Conservation (phyloP, 2,888 invertebrate genomes). For the Quadroppia sp. region DNA sequence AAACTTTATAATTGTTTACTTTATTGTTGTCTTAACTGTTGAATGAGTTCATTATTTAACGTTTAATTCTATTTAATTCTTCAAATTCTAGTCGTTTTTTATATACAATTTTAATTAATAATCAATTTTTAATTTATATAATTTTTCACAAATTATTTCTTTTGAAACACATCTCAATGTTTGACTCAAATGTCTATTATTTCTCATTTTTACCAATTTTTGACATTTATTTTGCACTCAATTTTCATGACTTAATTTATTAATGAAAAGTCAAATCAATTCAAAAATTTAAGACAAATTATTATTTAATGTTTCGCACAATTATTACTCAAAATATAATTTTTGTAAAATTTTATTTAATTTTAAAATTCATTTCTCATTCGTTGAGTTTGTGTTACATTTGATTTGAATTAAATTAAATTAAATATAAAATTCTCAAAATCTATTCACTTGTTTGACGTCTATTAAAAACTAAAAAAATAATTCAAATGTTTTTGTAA, state of each 20-base stretch:
- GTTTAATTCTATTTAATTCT: no score
- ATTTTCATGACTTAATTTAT: background rate
- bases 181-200: no score
- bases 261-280: background rate
- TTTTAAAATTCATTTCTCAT: background rate
- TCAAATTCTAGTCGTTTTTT: slow-evolving; percentile 11
- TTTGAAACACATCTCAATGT: no score
- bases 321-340: no score
- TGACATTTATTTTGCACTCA: background rate
- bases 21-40: no score
- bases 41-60: background rate
- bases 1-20: no score
- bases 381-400: slow-evolving; percentile 4
- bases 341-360: background rate
- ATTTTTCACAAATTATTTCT: slow-evolving; percentile 3
- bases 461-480: no score
- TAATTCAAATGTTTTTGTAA: no score
- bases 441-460: no score
- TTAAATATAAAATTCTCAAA: no score
- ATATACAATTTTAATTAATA: no score
- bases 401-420: no score
- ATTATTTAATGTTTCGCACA: background rate
- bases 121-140: background rate
- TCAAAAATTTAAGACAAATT: background rate
- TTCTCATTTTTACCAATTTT: background rate